These are phyloP conservation scores for Euplagia quadripunctaria DNA, from an alignment of 2,888 invertebrate species.

Conservation along the genomic window DNA sequence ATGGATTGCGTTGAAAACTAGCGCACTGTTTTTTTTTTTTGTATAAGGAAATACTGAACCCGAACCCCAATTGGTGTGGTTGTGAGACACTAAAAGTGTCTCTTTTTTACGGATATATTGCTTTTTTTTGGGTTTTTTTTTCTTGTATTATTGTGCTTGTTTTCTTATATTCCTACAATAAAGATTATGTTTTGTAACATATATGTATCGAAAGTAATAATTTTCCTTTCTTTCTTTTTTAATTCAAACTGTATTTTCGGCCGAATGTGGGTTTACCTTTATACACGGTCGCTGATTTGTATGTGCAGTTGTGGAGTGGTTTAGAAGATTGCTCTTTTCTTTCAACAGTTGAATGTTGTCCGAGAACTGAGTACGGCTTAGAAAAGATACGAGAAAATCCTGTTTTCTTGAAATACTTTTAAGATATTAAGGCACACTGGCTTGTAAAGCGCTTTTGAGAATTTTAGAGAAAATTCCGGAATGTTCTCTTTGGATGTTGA, in stretches of 20 bases:
- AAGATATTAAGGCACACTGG: neutral
- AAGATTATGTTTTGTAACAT: too few species aligned
- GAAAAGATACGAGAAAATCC: conserved; percentile 13
- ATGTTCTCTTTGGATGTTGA: neutral
- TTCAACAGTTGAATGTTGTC: conserved; percentile 13
- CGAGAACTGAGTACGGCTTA: conserved; percentile 13
- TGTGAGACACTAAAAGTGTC: too few species aligned
- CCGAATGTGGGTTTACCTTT: neutral
- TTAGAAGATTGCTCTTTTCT: conserved; percentile 16
- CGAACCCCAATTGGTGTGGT: too few species aligned
- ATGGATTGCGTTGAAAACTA: too few species aligned
- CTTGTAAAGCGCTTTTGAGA: neutral
- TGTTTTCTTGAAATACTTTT: conserved; percentile 22
- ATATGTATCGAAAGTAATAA: too few species aligned
- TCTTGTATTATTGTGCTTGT: too few species aligned
- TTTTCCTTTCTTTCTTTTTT: too few species aligned
- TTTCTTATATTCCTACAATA: too few species aligned
- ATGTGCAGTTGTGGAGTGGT: conserved; percentile 12
- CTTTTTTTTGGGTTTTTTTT: too few species aligned
- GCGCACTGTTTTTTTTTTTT: too few species aligned
- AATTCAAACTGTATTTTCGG: neutral
- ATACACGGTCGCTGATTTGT: conserved; percentile 3
- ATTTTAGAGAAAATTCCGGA: neutral
- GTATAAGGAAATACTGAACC: too few species aligned
- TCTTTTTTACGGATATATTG: too few species aligned